Percentiles rank a stretch among this genome's conserved stretches.
These are phyloP conservation scores for Xestia xanthographa DNA, from an alignment of 2,888 invertebrate genomes.

Conservation along the genomic window DNA sequence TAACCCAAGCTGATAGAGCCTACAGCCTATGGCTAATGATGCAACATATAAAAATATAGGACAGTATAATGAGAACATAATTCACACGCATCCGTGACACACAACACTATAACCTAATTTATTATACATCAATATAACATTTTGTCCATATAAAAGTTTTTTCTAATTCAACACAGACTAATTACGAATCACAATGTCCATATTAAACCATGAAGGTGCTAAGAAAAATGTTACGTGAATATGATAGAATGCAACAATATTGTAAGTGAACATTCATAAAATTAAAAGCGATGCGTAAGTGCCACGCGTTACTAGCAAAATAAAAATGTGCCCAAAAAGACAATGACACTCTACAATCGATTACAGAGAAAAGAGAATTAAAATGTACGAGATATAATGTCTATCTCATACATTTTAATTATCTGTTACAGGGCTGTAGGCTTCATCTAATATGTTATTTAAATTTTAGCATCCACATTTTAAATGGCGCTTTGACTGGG, in stretches of 20 bases:
- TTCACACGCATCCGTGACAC: conserved; percentile 72
- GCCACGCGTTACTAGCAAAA: conserved; percentile 62
- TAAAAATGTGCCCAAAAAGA: conserved; percentile 59
- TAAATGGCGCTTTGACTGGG: conserved; percentile 16
- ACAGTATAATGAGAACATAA: conserved; percentile 62
- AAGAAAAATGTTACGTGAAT: conserved; percentile 63
- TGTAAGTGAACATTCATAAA: conserved; percentile 64
- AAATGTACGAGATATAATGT: conserved; percentile 19
- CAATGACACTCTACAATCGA: conserved; percentile 54
- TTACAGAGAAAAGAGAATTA: conserved; percentile 60
- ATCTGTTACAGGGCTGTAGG: conserved; percentile 5
- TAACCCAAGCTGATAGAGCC: conserved; percentile 35
- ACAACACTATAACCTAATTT: conserved; percentile 74
- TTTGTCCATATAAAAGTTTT: conserved; percentile 81
- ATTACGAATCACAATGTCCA: conserved; percentile 75
- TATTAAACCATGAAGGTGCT: conserved; percentile 71
- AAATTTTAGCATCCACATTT: not conserved
- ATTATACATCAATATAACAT: conserved; percentile 86
- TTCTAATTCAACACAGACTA: conserved; percentile 77
- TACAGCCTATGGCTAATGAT: conserved; percentile 42
- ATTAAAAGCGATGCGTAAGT: conserved; percentile 69
- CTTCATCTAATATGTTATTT: conserved; percentile 7
- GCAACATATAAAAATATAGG: conserved; percentile 54
- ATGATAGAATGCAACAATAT: conserved; percentile 67
- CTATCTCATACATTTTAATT: conserved; percentile 28